Base-by-base conservation (phyloP, 2,113 vertebrate genomes). In the Xiphophorus couchianus region DNA sequence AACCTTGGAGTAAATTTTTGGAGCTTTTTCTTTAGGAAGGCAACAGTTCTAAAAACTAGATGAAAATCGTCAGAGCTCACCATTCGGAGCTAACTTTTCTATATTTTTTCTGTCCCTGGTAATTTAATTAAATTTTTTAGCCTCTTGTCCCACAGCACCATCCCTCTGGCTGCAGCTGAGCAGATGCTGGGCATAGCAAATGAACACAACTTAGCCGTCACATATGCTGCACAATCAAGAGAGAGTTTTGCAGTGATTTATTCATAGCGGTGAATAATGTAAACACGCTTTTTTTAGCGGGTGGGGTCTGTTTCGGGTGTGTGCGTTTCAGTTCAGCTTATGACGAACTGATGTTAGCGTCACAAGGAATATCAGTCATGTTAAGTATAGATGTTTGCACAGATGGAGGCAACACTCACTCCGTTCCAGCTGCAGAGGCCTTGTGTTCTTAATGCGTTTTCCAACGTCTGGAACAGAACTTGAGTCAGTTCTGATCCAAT, bases 181-280 rank as follows among this genome's bases (percentile, higher is more conserved):
- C 92, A 93, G 92, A 91, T 90, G 90, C 83, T 84, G 61, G 77
- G 89, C 90, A 91, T 92, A 69, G 66, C 71, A 88, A 85, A 93
- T 90, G 69, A 87, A 85, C 81, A 54, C 79, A 80, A 84, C 74
- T 86, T 86, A 86, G 85, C 37, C 65, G 68, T 69, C 86, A 79
- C 89, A 92, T 89, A 89, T 92, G 90, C 78, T 88, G 80, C 80
- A 29, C 83, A 74, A 73, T 84, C 80, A 80, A 74, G 79, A 76
- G 71, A 37, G 64, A 27, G 64, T n/a, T 7, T 31, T 3, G 66
- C 64, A 74, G 77, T 90, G 76, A 85, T 84, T 90, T 91, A 86
- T 89, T 93, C 76, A 91, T 84, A 65, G 67, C 68, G 3, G 78
- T 90, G 80, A 92, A 90, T 91, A 91, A 89, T 91, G 89, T 71